Base-by-base conservation (phyloP, 2,888 invertebrate genomes). In the Amphipoea lucens region DNA sequence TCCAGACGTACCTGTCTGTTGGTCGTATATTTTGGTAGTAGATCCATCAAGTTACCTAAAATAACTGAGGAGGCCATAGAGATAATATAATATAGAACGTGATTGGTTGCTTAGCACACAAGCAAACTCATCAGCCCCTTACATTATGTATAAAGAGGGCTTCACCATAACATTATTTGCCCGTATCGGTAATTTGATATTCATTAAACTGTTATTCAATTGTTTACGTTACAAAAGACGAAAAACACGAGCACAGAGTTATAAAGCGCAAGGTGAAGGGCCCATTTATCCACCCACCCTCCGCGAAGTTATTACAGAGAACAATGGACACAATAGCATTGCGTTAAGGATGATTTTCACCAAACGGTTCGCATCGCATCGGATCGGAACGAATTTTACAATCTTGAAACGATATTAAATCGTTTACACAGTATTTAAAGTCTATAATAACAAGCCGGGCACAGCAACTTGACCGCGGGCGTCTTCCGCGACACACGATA, bases 271-370 rank as follows among this genome's bases (percentile, higher is more conserved):
- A 54, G 78, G 74, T 78, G 60, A 65, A 69, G 57, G 48, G 23
- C 42, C 67, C 72, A 70, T 63, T 65, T 65, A 29, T 45, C 74
- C 63, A 3, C 74, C 63, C 82, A 60, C 79, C 51, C 80, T 60
- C n/a, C 69, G 68, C 51, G 12, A 81, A 80, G 74, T 80, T 87
- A 75, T 75, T 76, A 77, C 36, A 20, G 66, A 77, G 76, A 82
- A 88, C 78, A 88, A 85, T 77, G 63, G 70, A 74, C 74, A 84
- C 79, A 88, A 83, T 76, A 29, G 79, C 76, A 40, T 77, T 67
- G 68, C 65, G 36, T 70, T 62, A 63, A 40, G 42, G 65, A 74
- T 36, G 36, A 36, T 36, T 36, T 36, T 3, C 36, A 36, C 36
- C 36, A 36, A 36, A 36, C 36, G 36, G 36, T 3, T 36, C 36